A percentile compares a stretch with the other conserved stretches of the same genome.
Evolutionary conservation across 2,113 vertebrate genomes (phyloP).

Genomic region (Oreochromis tanganicae): DNA sequence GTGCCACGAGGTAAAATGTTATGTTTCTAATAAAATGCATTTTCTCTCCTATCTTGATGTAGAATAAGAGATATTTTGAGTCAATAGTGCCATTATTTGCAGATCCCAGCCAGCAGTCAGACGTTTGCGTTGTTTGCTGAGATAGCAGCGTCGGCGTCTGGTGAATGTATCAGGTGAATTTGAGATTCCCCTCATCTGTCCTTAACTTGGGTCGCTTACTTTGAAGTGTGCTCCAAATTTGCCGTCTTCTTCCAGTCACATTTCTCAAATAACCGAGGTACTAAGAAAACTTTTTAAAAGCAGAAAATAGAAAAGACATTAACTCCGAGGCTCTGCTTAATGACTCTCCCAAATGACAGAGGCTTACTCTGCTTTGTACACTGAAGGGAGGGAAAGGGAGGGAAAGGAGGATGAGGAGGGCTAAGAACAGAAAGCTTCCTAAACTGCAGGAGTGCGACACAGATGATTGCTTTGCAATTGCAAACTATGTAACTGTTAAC

Average conservation of each 20-base stretch:
- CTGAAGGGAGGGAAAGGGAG: background rate
- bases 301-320: slow-evolving; percentile 21
- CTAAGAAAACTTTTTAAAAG: slow-evolving; percentile 19
- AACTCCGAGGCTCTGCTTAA: slow-evolving; percentile 37
- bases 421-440: slow-evolving; percentile 1
- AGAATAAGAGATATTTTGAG: background rate
- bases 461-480: slow-evolving; percentile 9
- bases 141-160: background rate
- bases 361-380: slow-evolving; percentile 16
- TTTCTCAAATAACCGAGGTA: background rate
- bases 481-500: background rate
- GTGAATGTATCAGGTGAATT: background rate
- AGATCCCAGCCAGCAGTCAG: background rate
- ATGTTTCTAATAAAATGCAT: background rate
- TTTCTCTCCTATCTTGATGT: background rate
- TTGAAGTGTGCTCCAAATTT: background rate
- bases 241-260: background rate
- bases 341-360: slow-evolving; percentile 44
- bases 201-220: background rate
- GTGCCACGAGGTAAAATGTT: background rate
- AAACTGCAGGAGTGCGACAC: slow-evolving; percentile 15
- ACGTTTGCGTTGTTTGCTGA: background rate
- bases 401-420: background rate
- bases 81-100: background rate
- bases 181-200: background rate